These are phyloP conservation scores for Dryobates pubescens DNA, from an alignment of 2,797 vertebrate genomes.

Conservation along the genomic window DNA sequence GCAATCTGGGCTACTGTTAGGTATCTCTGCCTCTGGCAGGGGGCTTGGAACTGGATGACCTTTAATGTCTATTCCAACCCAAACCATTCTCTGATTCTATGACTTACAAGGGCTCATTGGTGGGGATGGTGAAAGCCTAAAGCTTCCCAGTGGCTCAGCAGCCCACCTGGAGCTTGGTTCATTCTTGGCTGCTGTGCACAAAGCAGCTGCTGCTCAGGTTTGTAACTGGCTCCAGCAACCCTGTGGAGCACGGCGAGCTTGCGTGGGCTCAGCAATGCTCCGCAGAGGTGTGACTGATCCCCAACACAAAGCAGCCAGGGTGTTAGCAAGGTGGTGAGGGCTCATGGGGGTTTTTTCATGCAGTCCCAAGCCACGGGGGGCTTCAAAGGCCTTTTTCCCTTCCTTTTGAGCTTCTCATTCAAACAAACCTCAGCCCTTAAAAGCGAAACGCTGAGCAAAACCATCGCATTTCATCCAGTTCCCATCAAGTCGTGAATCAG, in stretches of 20 bases:
- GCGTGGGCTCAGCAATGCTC: neutral
- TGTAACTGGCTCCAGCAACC: neutral
- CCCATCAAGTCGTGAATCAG: neutral
- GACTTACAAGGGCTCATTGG: neutral
- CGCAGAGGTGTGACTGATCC: rapidly evolving
- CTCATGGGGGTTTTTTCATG: slow-evolving; percentile 19
- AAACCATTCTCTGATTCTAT: too few species aligned
- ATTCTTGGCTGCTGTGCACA: neutral
- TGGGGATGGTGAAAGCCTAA: neutral
- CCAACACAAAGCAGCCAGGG: neutral
- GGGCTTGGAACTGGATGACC: too few species aligned
- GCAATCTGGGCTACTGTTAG: too few species aligned
- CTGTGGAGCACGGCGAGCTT: rapidly evolving
- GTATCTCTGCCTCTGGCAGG: too few species aligned
- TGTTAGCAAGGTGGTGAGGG: neutral
- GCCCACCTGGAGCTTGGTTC: rapidly evolving
- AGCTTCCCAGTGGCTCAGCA: neutral
- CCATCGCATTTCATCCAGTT: neutral
- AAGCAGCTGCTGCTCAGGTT: rapidly evolving
- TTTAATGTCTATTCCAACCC: too few species aligned
- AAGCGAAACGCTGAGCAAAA: neutral
- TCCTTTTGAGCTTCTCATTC: slow-evolving; percentile 61
- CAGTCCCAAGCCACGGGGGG: neutral
- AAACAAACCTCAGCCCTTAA: slow-evolving; percentile 44
- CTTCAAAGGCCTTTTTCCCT: slow-evolving; percentile 44